Evolutionary conservation across 2,888 invertebrate species (phyloP), one percentile per base, ranked within the genome.

Genomic region (Meteorus colon): DNA sequence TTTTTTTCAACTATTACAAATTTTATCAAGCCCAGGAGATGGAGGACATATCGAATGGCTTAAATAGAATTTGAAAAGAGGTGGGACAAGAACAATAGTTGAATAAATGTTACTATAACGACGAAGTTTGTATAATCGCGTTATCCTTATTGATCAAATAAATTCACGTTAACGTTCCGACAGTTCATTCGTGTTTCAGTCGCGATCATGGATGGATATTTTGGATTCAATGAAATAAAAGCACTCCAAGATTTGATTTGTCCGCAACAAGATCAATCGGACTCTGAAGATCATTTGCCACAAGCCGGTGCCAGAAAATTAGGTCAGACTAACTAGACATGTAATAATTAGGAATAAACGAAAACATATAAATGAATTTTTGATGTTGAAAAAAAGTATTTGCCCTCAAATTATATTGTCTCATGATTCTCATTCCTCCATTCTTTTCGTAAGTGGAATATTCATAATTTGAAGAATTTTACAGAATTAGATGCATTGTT

Each of bases 241-340:
- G 85, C 85, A 8, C 78, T 89, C 24, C 85, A 87, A 73, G 74
- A 85, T 75, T 84, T 89, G 74, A 77, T 89, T 31, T 70, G 71
- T 19, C 82, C 85, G 4, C 85, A 88, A 10, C 81, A 84, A 4
- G 85, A 85, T 10, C 84, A 83, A 77, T 87, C 84, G 31, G 87
- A 89, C 73, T 87, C 88, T 0, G 86, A 88, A 19, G 86, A 86
- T 34, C 86, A 87, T 80, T 79, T 88, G 67, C 82, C 84, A 24
- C 89, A 89, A 79, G 83, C 83, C 29, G 85, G 83, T 14, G 81
- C 83, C 14, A 81, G 79, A 55, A 87, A 87, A 82, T 78, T 87
- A 65, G 85, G 89, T 88, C 74, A 80, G 78, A 79, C 66, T 60
- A 55, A 55, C 67, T 27, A 31, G 27, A 41, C 34, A 55, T 51